phyloP scores from a whole-genome alignment of 2,888 invertebrate genomes.

The Malacosoma neustria region DNA sequence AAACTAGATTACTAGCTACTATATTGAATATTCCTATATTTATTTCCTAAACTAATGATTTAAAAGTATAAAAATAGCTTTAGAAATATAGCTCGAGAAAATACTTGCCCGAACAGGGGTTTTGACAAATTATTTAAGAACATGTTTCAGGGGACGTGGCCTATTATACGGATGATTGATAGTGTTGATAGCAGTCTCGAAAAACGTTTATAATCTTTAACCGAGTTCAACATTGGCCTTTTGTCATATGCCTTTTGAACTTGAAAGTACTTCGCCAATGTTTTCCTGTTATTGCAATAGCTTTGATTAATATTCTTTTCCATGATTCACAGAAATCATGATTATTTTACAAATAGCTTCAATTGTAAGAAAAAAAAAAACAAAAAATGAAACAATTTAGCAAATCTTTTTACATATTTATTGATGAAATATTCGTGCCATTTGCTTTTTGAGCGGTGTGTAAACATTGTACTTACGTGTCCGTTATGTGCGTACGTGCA shows the following conservation, averaged over 20 bases:
- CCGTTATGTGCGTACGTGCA: slow-evolving; percentile 21
- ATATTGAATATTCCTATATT: no score
- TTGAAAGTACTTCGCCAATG: background rate
- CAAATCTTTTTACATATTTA: background rate
- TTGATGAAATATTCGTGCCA: slow-evolving; percentile 1
- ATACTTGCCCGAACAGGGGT: slow-evolving; percentile 41
- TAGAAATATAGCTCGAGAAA: slow-evolving; percentile 8
- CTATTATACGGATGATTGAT: slow-evolving; percentile 67
- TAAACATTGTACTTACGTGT: slow-evolving; percentile 22
- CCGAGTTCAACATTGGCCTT: slow-evolving; percentile 25
- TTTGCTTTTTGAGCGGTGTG: slow-evolving; percentile 6
- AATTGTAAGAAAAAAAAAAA: no score
- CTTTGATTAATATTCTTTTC: background rate
- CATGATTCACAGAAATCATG: background rate
- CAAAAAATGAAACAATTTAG: background rate
- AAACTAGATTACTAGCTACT: no score
- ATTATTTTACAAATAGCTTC: background rate
- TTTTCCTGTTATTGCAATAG: background rate
- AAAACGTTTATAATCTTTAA: slow-evolving; percentile 50
- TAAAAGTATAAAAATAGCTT: background rate
- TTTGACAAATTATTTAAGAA: slow-evolving; percentile 73
- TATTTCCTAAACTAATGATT: no score
- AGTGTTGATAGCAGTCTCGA: slow-evolving; percentile 45
- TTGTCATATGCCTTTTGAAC: slow-evolving; percentile 12
- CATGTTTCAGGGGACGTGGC: slow-evolving; percentile 63